These are phyloP conservation scores for Phrynocephalus forsythii DNA, from an alignment of 2,797 vertebrate species.

Conservation along the genomic window DNA sequence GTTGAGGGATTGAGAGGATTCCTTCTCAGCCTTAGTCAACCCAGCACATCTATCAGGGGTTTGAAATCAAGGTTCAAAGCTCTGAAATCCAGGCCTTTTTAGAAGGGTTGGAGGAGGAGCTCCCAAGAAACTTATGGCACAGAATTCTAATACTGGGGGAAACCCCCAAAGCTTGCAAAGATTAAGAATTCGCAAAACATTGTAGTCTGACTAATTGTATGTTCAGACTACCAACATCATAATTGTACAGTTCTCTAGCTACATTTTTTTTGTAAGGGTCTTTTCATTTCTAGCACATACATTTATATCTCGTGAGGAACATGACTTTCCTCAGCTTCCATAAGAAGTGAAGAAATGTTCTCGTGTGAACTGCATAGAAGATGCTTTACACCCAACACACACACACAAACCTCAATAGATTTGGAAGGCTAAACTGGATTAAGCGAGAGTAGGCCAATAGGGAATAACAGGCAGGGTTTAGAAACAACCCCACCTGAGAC, in stretches of 20 bases:
- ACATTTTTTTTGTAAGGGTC: background rate
- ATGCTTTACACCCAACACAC: background rate
- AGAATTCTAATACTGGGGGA: too few species aligned
- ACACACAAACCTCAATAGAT: too few species aligned
- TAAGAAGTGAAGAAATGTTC: background rate
- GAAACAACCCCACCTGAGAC: too few species aligned
- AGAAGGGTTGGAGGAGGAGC: background rate
- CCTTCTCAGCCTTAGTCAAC: background rate
- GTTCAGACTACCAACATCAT: too few species aligned
- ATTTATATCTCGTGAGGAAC: background rate
- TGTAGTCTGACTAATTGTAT: too few species aligned
- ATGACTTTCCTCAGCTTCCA: background rate
- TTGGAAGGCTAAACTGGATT: too few species aligned
- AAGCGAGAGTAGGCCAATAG: too few species aligned
- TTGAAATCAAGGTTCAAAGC: background rate
- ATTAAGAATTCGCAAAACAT: too few species aligned
- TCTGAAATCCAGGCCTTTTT: background rate
- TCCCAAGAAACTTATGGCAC: background rate
- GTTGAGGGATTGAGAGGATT: background rate
- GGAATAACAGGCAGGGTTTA: too few species aligned
- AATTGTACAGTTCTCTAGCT: background rate
- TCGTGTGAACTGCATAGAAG: background rate
- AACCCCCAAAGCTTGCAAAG: too few species aligned
- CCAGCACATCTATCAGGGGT: background rate
- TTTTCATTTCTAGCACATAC: background rate